Evolutionary conservation across 2,113 vertebrate species (phyloP).

Genomic region (Aegotheles bennettii): DNA sequence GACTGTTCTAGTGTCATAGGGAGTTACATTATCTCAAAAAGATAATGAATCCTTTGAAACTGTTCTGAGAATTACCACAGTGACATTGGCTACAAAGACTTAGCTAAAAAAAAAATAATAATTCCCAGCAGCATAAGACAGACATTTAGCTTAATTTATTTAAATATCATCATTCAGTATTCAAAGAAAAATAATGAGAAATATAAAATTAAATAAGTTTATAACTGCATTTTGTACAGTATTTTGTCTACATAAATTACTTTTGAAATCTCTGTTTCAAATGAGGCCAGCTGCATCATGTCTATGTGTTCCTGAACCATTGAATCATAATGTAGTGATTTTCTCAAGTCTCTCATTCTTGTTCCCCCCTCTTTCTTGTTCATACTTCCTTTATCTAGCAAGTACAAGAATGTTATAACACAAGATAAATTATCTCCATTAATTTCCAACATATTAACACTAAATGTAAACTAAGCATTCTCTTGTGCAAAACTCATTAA

Average conservation of each 20-base stretch:
- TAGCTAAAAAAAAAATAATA: not conserved
- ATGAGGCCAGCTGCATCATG: not conserved
- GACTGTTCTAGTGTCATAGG: not conserved
- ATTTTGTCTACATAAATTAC: not conserved
- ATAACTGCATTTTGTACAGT: not conserved
- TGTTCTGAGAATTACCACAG: not conserved
- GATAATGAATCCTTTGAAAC: not conserved
- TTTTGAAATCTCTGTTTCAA: not conserved
- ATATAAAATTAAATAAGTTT: not conserved
- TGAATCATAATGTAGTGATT: not conserved
- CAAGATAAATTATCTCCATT: not conserved
- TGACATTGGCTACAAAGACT: not conserved
- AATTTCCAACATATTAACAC: not conserved
- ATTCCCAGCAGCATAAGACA: not conserved
- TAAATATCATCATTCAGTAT: not conserved
- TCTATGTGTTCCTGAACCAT: not conserved
- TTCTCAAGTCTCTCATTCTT: not conserved
- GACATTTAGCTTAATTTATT: not conserved
- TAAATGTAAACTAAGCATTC: not conserved
- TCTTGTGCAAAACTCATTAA: not conserved
- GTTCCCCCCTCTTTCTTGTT: not conserved
- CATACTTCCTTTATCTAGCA: not conserved
- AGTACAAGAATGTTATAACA: not conserved
- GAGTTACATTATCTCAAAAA: not conserved
- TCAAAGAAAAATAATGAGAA: not conserved